These are phyloP conservation scores for Drosophila trapezifrons DNA, from an alignment of 1,140 invertebrate species.

Conservation along the genomic window DNA sequence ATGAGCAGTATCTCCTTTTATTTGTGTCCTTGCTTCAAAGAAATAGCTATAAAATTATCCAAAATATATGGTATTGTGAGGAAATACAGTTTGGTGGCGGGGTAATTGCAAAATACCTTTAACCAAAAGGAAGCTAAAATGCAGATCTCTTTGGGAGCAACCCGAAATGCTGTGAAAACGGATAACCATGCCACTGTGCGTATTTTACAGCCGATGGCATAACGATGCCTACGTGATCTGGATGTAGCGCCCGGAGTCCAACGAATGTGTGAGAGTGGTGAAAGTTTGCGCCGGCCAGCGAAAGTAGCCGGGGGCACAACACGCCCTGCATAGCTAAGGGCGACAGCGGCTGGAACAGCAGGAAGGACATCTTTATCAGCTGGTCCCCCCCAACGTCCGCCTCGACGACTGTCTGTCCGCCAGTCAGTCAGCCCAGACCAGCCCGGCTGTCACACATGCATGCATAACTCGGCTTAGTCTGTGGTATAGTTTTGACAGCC, in stretches of 20 bases:
- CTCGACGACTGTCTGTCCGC: background rate
- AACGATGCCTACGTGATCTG: slow-evolving; percentile 78
- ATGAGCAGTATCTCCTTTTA: background rate
- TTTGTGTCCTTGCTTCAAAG: background rate
- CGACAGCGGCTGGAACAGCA: slow-evolving; percentile 27
- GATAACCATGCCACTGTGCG: slow-evolving; percentile 28
- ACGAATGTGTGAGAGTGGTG: slow-evolving; percentile 58
- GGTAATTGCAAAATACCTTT: slow-evolving; percentile 7
- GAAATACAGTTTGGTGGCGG: no score
- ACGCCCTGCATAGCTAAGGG: slow-evolving; percentile 68
- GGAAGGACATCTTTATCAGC: slow-evolving; percentile 81
- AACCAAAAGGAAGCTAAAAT: background rate
- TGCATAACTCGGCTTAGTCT: slow-evolving; percentile 77
- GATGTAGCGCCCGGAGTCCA: slow-evolving; percentile 59
- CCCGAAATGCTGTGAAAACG: background rate
- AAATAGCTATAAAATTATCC: background rate
- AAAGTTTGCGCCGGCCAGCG: slow-evolving; percentile 72
- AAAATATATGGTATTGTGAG: background rate
- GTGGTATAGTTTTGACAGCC: slow-evolving; percentile 73
- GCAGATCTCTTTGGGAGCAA: no score
- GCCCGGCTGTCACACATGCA: slow-evolving; percentile 25
- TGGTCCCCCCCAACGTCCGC: slow-evolving; percentile 31
- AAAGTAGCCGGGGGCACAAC: slow-evolving; percentile 68
- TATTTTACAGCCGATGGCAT: slow-evolving; percentile 57
- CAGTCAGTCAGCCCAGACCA: slow-evolving; percentile 2